Evolutionary conservation across 1,140 invertebrate genomes (phyloP).

Genomic region (Drepana arcuata): DNA sequence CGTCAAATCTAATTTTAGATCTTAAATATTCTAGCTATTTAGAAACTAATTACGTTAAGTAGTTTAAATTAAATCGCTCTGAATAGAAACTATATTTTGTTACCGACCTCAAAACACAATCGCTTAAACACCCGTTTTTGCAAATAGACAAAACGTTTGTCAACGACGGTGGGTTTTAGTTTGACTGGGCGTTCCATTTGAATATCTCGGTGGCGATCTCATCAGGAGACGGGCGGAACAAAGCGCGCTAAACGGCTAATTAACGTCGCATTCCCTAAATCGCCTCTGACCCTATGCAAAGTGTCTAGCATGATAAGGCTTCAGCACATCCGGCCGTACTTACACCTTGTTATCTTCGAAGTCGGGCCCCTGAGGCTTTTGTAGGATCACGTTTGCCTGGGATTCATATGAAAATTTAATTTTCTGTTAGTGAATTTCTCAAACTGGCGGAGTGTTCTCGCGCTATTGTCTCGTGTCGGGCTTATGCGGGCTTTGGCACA

Average conservation of each 20-base stretch:
- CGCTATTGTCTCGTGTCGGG: conserved; percentile 49
- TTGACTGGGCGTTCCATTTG: conserved; percentile 34
- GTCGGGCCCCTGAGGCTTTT: conserved; percentile 46
- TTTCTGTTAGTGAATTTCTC: conserved; percentile 56
- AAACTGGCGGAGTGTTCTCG: conserved; percentile 46
- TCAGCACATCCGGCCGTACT: conserved; percentile 31
- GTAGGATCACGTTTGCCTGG: conserved; percentile 43
- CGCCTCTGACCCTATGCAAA: conserved; percentile 45
- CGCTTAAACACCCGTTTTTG: too few species aligned
- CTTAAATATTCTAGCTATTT: too few species aligned
- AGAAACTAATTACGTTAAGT: too few species aligned
- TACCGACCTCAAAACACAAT: too few species aligned
- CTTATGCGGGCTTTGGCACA: conserved; percentile 62
- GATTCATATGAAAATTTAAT: conserved; percentile 67
- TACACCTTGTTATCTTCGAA: conserved; percentile 50
- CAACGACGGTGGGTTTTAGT: conserved; percentile 24
- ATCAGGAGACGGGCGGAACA: conserved; percentile 32
- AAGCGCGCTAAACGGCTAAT: conserved; percentile 43
- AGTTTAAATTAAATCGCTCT: too few species aligned
- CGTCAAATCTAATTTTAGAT: too few species aligned
- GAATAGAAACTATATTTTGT: too few species aligned
- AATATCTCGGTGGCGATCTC: conserved; percentile 46
- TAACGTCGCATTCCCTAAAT: conserved; percentile 43
- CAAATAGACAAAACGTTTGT: conserved; percentile 37
- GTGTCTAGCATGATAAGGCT: conserved; percentile 35